phyloP scores from a whole-genome alignment of 2,797 vertebrate species.

The Taenioides sp. region DNA sequence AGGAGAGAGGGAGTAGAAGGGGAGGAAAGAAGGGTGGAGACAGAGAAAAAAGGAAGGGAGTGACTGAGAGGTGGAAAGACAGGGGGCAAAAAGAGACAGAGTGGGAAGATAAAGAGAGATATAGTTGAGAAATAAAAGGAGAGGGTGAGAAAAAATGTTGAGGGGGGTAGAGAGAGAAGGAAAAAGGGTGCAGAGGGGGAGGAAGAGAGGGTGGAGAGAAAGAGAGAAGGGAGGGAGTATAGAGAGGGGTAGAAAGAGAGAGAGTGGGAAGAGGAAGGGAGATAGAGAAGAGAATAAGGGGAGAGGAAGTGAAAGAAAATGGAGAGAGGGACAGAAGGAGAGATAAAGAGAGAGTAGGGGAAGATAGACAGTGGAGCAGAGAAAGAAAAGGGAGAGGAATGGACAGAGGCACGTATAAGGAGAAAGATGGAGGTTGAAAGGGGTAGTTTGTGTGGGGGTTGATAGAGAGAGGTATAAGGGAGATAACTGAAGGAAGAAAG shows the following conservation, averaged over 20 bases:
- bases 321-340: neutral
- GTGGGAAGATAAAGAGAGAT: neutral
- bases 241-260: too few relatives aligned
- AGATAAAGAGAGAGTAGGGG: too few relatives aligned
- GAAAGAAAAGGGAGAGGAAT: neutral
- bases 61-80: neutral
- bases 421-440: too few relatives aligned
- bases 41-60: neutral
- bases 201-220: too few relatives aligned
- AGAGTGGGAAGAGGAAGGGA: neutral
- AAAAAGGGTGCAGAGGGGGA: too few relatives aligned
- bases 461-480: too few relatives aligned
- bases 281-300: too few relatives aligned
- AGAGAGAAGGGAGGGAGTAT: too few relatives aligned
- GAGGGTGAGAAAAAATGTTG: neutral
- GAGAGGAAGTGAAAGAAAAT: neutral
- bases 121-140: neutral
- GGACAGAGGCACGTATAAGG: neutral
- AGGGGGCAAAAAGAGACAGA: neutral
- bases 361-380: too few relatives aligned
- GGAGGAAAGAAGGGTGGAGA: neutral
- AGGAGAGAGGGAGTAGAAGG: conserved; percentile 5
- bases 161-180: too few relatives aligned
- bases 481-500: neutral
- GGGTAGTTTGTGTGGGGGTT: too few relatives aligned